Evolutionary conservation across 2,797 vertebrate species (phyloP).

Genomic region (Onychomys torridus): DNA sequence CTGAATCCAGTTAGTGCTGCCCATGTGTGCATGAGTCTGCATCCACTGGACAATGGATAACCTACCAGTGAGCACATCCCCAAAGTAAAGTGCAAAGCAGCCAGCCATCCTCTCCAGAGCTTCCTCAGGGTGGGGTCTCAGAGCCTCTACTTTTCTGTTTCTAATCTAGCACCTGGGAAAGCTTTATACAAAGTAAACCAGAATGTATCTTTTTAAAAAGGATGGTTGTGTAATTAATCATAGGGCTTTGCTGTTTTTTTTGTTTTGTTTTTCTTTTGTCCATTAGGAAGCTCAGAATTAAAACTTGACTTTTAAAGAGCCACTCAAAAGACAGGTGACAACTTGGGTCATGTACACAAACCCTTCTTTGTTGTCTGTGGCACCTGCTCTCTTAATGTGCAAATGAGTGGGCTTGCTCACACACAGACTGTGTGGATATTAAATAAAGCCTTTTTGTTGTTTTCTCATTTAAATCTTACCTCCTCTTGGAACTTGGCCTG

Average conservation of each 20-base stretch:
- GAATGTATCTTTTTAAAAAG: not conserved
- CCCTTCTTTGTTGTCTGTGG: not conserved
- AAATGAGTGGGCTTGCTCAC: no score
- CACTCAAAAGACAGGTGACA: not conserved
- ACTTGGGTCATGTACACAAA: not conserved
- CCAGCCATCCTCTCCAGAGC: no score
- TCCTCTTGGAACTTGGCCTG: not conserved
- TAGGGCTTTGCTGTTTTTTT: not conserved
- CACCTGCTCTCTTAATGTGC: not conserved
- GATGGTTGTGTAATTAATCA: not conserved
- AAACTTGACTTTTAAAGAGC: conserved; percentile 43
- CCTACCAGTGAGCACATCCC: not conserved
- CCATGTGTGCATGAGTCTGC: not conserved
- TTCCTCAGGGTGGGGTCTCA: not conserved
- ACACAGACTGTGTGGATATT: not conserved
- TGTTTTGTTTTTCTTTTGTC: conserved; percentile 48
- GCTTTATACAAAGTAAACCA: not conserved
- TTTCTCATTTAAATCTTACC: not conserved
- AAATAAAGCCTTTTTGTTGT: not conserved
- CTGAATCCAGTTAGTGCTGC: not conserved
- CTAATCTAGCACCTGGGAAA: not conserved
- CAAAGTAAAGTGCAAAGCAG: not conserved
- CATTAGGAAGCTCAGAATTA: not conserved
- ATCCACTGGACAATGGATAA: not conserved
- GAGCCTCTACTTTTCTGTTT: not conserved